Conservation (phyloP, 30 jellyfish, hydroid and myxozoan genomes). For the Hydractinia echinata region DNA sequence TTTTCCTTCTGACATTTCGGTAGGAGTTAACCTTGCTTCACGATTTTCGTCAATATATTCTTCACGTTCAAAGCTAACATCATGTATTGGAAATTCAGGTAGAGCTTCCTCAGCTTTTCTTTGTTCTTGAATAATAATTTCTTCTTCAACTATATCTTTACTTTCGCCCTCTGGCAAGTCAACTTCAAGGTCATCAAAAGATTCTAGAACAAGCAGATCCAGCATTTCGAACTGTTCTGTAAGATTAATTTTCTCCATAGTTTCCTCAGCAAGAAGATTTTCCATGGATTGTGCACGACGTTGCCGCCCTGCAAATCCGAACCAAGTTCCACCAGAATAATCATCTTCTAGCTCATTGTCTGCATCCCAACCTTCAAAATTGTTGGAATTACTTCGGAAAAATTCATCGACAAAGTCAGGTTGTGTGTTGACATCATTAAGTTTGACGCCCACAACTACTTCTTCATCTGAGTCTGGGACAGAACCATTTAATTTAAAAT, state of each 20-base stretch:
- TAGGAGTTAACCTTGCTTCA: no score
- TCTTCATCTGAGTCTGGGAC: constrained; percentile 17
- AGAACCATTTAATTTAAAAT: constrained; percentile 22
- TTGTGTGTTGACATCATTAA: neutral
- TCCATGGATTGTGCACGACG: constrained; percentile 17
- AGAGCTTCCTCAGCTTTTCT: no score
- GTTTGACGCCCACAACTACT: neutral
- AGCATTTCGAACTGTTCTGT: neutral
- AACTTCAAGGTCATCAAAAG: constrained; percentile 24
- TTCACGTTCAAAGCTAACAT: no score
- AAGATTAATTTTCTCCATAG: neutral
- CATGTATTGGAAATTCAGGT: no score
- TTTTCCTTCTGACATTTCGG: no score
- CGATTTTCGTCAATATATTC: no score
- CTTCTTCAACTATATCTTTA: no score
- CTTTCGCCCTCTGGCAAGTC: no score
- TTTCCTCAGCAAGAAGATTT: neutral
- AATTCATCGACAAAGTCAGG: neutral
- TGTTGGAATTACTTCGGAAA: neutral
- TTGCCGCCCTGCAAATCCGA: constrained; percentile 30
- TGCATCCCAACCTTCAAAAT: neutral
- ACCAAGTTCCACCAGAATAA: constrained; percentile 31
- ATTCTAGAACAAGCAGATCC: neutral
- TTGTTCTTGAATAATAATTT: no score
- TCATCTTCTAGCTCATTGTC: neutral